Percentiles rank a stretch among this genome's conserved stretches.
Conservation (phyloP, 2,888 invertebrate species). For the Hedya salicella region DNA sequence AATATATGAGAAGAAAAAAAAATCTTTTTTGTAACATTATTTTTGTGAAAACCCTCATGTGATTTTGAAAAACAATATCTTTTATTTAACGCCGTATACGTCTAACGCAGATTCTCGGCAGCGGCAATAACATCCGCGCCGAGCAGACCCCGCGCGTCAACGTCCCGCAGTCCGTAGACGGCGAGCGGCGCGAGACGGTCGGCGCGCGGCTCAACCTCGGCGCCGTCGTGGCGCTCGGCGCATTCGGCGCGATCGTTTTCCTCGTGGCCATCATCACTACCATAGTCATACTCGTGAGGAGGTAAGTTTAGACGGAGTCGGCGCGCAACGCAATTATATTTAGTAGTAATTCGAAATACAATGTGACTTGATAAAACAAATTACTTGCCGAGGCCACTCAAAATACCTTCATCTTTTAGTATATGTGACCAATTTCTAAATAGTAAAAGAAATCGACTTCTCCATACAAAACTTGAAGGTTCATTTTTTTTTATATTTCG, state of each 20-base stretch:
- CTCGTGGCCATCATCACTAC: constrained; percentile 95
- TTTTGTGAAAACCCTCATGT: too few relatives aligned
- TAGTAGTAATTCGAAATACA: too few relatives aligned
- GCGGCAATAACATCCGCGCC: constrained; percentile 84
- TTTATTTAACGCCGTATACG: too few relatives aligned
- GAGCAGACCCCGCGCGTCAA: constrained; percentile 89
- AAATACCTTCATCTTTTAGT: too few relatives aligned
- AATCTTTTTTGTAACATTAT: too few relatives aligned
- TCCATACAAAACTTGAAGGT: too few relatives aligned
- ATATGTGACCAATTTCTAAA: too few relatives aligned
- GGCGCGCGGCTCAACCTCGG: constrained; percentile 92
- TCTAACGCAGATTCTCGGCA: constrained; percentile 71
- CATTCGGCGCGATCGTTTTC: constrained; percentile 96
- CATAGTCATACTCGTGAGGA: constrained; percentile 93
- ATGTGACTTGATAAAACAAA: too few relatives aligned
- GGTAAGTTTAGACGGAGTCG: constrained; percentile 81
- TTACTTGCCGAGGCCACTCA: too few relatives aligned
- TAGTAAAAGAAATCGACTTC: too few relatives aligned
- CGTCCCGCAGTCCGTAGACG: constrained; percentile 87
- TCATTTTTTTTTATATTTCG: too few relatives aligned
- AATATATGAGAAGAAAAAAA: too few relatives aligned
- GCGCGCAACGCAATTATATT: not conserved
- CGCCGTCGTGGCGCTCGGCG: constrained; percentile 94
- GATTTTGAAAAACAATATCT: not conserved
- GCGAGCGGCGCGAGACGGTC: constrained; percentile 83